Percentiles rank a stretch among this genome's conserved stretches.
Conservation (phyloP, 92 coral and sea anemone species). For the Palythoa heliodiscus region DNA sequence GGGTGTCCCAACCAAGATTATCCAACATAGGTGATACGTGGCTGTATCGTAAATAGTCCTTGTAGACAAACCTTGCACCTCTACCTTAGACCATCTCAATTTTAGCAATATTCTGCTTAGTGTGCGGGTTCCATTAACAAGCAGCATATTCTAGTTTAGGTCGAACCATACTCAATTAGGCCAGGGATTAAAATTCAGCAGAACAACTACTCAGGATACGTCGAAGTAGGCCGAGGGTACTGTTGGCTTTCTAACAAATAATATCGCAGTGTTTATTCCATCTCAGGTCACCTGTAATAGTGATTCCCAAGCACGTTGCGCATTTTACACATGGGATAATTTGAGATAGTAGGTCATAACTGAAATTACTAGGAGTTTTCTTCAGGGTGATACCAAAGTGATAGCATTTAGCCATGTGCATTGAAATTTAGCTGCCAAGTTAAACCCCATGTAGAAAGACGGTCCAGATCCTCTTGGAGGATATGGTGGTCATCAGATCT, state of each 20-base stretch:
- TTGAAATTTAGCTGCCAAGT: conserved; percentile 31
- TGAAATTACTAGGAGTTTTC: neutral
- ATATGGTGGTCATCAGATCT: conserved; percentile 1
- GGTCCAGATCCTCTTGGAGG: conserved; percentile 45
- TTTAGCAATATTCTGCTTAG: neutral
- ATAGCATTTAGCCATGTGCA: conserved; percentile 48
- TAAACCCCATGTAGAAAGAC: neutral
- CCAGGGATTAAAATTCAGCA: neutral
- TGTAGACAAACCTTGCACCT: conserved; percentile 21
- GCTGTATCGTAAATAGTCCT: conserved; percentile 29
- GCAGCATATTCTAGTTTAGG: neutral
- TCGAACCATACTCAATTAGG: neutral
- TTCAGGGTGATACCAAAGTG: conserved; percentile 54
- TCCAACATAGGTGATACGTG: conserved; percentile 24
- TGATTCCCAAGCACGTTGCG: neutral
- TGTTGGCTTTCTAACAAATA: neutral
- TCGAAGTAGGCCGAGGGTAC: neutral
- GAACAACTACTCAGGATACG: neutral
- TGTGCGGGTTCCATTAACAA: neutral
- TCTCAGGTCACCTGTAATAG: neutral
- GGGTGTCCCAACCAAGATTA: conserved; percentile 32
- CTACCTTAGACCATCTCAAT: neutral
- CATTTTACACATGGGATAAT: neutral
- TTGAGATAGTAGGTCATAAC: conserved; percentile 3
- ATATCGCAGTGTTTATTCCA: neutral